Percentiles rank a stretch among this genome's conserved stretches.
Conservation (phyloP, 2,797 vertebrate species). For the Anguilla megastoma region DNA sequence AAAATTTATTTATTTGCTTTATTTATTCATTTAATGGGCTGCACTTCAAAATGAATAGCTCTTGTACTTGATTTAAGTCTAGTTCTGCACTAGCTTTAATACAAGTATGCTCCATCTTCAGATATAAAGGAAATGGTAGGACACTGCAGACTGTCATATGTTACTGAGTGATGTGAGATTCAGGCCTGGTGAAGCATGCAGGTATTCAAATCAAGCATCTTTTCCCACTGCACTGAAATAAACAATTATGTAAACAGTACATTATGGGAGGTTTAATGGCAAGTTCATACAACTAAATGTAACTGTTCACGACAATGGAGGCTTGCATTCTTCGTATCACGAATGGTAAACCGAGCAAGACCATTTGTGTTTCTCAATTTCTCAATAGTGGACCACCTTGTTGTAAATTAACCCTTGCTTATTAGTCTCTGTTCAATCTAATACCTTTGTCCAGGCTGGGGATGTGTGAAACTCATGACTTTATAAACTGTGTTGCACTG, state of each 20-base stretch:
- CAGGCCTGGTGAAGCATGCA: not conserved
- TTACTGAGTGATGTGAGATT: not conserved
- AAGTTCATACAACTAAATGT: not conserved
- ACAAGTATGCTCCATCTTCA: not conserved
- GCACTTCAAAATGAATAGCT: not conserved
- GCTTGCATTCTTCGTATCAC: slow-evolving; percentile 20
- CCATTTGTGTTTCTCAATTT: not conserved
- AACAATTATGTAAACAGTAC: not conserved
- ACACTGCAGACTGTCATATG: not conserved
- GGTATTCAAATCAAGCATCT: not conserved
- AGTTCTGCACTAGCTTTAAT: not conserved
- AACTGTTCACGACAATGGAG: not conserved
- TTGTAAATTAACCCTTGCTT: no score
- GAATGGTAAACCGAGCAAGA: slow-evolving; percentile 24
- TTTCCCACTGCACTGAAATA: no score
- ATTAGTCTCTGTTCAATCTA: no score
- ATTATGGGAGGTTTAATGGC: not conserved
- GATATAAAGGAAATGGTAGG: not conserved
- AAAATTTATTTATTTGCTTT: not conserved
- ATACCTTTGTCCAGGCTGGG: no score
- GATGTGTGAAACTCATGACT: no score
- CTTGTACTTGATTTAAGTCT: not conserved
- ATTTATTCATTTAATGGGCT: not conserved
- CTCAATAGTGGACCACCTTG: no score
- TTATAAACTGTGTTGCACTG: no score